These are phyloP conservation scores for Proales similis DNA, from an alignment of 1,140 invertebrate genomes.

Conservation along the genomic window DNA sequence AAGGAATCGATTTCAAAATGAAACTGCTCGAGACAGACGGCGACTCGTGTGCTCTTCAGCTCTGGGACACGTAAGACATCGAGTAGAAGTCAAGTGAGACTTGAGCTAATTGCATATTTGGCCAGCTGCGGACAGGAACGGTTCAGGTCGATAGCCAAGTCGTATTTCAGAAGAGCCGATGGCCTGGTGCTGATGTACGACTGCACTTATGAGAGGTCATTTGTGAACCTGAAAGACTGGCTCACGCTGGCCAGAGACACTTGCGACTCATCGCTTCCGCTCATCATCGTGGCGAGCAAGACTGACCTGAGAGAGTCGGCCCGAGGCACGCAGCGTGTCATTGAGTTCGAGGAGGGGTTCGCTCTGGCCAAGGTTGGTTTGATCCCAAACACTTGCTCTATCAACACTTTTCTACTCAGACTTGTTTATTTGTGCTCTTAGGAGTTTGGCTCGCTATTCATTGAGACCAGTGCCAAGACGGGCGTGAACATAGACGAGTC, in stretches of 20 bases:
- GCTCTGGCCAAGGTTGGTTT: conserved; percentile 46
- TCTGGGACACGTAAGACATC: conserved; percentile 58
- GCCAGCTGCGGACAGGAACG: conserved; percentile 42
- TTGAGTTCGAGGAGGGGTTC: conserved; percentile 46
- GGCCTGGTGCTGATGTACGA: conserved; percentile 66
- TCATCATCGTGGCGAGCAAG: conserved; percentile 60
- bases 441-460: conserved; percentile 45
- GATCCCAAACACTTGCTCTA: not conserved
- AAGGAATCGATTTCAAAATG: conserved; percentile 57
- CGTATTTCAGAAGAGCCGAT: conserved; percentile 65
- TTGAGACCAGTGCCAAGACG: conserved; percentile 53
- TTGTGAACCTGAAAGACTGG: conserved; percentile 62
- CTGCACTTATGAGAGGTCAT: conserved; percentile 60
- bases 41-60: conserved; percentile 55
- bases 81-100: not conserved
- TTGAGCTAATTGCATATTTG: not conserved
- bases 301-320: conserved; percentile 53
- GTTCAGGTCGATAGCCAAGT: conserved; percentile 64
- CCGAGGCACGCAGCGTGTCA: conserved; percentile 43
- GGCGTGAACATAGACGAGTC: conserved; percentile 55
- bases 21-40: conserved; percentile 54
- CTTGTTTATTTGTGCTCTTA: not conserved
- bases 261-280: conserved; percentile 44
- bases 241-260: conserved; percentile 15
- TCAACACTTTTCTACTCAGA: not conserved